Evolutionary conservation across 2,888 invertebrate species (phyloP).

Genomic region (Apocheima hispidaria): DNA sequence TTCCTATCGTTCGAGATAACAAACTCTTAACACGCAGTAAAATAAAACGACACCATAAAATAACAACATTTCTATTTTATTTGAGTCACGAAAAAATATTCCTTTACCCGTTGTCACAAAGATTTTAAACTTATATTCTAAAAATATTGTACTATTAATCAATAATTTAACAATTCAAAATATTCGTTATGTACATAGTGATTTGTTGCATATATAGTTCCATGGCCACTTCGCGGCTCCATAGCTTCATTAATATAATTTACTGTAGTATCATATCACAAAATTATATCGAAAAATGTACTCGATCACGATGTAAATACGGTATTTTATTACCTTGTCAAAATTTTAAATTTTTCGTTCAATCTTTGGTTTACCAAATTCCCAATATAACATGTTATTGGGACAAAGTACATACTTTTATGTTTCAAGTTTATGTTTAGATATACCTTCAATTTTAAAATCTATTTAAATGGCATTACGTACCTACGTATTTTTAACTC

Average conservation of each 20-base stretch:
- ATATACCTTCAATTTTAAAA: background rate
- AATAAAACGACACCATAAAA: conserved; percentile 51
- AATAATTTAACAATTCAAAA: conserved; percentile 38
- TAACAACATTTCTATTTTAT: conserved; percentile 61
- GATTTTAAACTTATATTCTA: conserved; percentile 57
- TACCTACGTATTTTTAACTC: background rate
- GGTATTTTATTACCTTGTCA: background rate
- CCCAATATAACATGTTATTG: background rate
- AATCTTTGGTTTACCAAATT: background rate
- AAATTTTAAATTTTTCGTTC: background rate
- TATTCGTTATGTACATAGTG: conserved; percentile 13
- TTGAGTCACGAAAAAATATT: conserved; percentile 59
- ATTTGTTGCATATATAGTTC: conserved; percentile 25
- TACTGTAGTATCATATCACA: conserved; percentile 27
- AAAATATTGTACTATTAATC: conserved; percentile 32
- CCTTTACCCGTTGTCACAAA: conserved; percentile 65
- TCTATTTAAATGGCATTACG: background rate
- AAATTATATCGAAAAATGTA: conserved; percentile 3
- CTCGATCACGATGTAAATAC: too few species aligned
- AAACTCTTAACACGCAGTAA: conserved; percentile 8
- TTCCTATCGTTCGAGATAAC: background rate
- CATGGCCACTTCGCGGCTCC: conserved; percentile 31
- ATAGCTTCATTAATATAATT: conserved; percentile 3
- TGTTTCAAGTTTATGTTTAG: background rate
- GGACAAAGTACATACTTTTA: conserved; percentile 2